Evolutionary conservation across 2,113 vertebrate species (phyloP).

Genomic region (Carettochelys insculpta): DNA sequence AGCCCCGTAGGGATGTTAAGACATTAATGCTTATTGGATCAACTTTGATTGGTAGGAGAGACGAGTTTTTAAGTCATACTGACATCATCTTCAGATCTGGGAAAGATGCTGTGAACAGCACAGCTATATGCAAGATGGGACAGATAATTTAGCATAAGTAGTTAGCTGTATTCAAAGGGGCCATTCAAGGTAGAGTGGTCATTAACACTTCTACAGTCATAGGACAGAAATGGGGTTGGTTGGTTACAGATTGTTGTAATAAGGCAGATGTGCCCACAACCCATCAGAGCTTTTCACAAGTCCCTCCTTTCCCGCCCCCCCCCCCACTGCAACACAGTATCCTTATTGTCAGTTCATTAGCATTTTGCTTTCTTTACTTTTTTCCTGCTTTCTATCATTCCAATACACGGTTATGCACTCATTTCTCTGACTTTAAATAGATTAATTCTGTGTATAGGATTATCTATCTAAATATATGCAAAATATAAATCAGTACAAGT

Average conservation of each 20-base stretch:
- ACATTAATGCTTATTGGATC: background rate
- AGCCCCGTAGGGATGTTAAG: conserved; percentile 6
- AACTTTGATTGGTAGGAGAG: background rate
- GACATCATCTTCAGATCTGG: background rate
- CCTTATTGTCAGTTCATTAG: too few relatives aligned
- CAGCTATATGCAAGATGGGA: background rate
- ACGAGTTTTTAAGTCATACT: background rate
- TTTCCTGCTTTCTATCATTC: too few relatives aligned
- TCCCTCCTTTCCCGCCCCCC: too few relatives aligned
- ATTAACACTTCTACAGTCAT: background rate
- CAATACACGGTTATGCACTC: too few relatives aligned
- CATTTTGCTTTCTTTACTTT: too few relatives aligned
- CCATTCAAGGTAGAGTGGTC: background rate
- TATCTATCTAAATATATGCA: too few relatives aligned
- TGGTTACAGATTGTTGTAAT: background rate
- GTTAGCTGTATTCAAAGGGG: background rate
- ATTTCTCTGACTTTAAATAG: too few relatives aligned
- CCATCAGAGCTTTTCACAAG: too few relatives aligned
- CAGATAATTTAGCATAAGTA: background rate
- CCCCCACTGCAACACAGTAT: too few relatives aligned
- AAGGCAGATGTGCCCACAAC: background rate
- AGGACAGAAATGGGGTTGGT: background rate
- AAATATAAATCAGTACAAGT: too few relatives aligned
- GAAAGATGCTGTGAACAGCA: background rate
- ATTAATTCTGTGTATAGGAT: too few relatives aligned